Base-by-base conservation (phyloP, 2,888 invertebrate species). In the Drosophila aldrichi region DNA sequence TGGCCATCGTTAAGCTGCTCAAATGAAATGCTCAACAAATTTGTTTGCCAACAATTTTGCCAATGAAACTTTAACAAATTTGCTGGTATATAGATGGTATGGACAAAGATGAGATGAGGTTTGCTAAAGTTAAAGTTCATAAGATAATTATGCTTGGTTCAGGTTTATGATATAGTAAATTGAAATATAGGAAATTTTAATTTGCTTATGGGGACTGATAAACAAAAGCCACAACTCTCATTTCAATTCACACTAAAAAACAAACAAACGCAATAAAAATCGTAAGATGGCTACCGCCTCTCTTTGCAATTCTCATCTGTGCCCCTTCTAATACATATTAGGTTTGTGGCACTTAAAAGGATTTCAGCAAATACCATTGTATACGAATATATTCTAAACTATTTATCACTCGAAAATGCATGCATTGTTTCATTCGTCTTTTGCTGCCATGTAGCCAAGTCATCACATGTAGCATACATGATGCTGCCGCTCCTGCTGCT, bases 1-100 rank as follows among this genome's bases (percentile, higher is more conserved):
- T 52, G 55, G 20, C 43, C 29, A 44, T 68, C 68, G 63, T 79
- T 58, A 75, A 79, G 57, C 40, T 43, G 12, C 38, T 12, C 55
- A 58, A 51, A 46, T 20, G 25, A 58, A 56, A 49, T 62, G 71
- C 51, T 70, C 58, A 48, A 44, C 66, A 79, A 79, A 69, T 69
- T 49, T 59, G 64, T 65, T 62, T 49, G 44, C 32, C 38, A 22
- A 67, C 8, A 18, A 38, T 54, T 54, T 49, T 14, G 55, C 59
- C 22, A 41, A 38, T 40, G 16, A 41, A 34, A n/a, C n/a, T 34
- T 34, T 1, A 20, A 22, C 29, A 54, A 70, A 34, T 18, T 22
- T 14, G 38, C n/a, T 25, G 32, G 10, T 9, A 10, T 14, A 44
- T 56, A 20, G 29, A 52, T 41, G 14, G 22, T 14, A 6, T 36